These are phyloP conservation scores for Dromaius novaehollandiae DNA, from an alignment of 2,113 vertebrate species.

Conservation along the genomic window DNA sequence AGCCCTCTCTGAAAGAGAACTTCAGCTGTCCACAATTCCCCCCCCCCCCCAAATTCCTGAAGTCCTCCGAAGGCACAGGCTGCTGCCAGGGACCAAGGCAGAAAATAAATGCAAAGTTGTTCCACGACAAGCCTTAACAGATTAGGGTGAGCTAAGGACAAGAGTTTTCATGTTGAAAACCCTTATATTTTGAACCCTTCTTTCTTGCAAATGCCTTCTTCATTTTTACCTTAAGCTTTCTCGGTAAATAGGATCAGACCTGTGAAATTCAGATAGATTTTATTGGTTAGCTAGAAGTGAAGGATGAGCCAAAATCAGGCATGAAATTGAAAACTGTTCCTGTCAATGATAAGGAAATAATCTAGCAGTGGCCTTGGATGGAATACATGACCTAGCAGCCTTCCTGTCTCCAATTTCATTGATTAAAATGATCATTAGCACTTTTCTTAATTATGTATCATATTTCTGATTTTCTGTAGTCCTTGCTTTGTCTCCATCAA, in stretches of 20 bases:
- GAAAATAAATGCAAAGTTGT: background rate
- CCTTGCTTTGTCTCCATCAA: background rate
- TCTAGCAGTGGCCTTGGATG: background rate
- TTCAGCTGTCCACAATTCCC: background rate
- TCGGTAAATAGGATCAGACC: background rate
- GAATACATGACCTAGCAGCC: background rate
- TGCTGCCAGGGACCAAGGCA: background rate
- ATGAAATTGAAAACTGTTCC: constrained; percentile 45
- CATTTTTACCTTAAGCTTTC: background rate
- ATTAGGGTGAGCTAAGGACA: background rate
- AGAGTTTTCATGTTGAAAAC: background rate
- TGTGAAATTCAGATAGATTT: constrained; percentile 13
- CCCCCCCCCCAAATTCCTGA: background rate
- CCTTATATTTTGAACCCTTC: background rate
- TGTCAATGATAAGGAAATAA: constrained; percentile 38
- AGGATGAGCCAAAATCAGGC: constrained; percentile 36
- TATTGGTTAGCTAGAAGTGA: background rate
- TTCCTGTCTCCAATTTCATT: background rate
- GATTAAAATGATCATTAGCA: constrained; percentile 7
- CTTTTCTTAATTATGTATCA: constrained; percentile 11
- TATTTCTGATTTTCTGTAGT: background rate
- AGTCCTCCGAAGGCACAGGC: background rate
- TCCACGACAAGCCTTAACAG: background rate
- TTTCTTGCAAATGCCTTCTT: background rate
- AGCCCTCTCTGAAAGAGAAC: background rate